Evolutionary conservation across 2,888 invertebrate species (phyloP), one percentile per base, ranked within the genome.

Genomic region (Cephus pulcher): DNA sequence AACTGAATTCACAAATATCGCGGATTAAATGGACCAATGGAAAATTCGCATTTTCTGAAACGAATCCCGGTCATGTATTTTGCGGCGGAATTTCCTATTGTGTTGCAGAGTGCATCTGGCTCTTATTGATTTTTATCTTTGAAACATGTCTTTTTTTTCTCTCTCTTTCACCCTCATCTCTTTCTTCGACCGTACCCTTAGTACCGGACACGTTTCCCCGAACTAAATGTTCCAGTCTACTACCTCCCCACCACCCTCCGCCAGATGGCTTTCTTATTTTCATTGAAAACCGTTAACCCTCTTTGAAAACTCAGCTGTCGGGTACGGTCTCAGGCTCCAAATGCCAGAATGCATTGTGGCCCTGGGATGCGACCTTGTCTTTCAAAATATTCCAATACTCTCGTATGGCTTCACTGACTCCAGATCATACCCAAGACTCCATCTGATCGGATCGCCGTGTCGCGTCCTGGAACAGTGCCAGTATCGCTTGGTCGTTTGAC

Each of bases 81-180:
- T 23, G 23, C 56, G 9, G 9, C 9, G 56, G 56, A 56, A 56
- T 15, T 23, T 6, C 6, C 56, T 23, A 56, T 56, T 56, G 56
- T 56, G 56, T 23, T 23, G 9, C 23, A 23, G 23, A 23, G 56
- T 23, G 56, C 56, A 37, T 75, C 75, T 73, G 76, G 79, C 73
- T 76, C 76, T 82, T 84, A 86, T 85, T 84, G 84, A 86, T 84
- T 88, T 83, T 81, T 82, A 86, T 88, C 86, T 86, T 86, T 86
- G 86, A 79, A 78, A 81, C 78, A 77, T 79, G 77, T 69, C 75
- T 81, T 69, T 68, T 80, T 35, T 75, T 80, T 79, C 76, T 80
- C 75, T 80, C 75, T 9, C 74, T n/a, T 15, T 15, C 15, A 0
- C 15, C 23, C 40, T 40, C 40, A 6, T 56, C 40, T 23, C 40